phyloP scores from a whole-genome alignment of 1,140 invertebrate genomes.

The Zelostemma sp. region DNA sequence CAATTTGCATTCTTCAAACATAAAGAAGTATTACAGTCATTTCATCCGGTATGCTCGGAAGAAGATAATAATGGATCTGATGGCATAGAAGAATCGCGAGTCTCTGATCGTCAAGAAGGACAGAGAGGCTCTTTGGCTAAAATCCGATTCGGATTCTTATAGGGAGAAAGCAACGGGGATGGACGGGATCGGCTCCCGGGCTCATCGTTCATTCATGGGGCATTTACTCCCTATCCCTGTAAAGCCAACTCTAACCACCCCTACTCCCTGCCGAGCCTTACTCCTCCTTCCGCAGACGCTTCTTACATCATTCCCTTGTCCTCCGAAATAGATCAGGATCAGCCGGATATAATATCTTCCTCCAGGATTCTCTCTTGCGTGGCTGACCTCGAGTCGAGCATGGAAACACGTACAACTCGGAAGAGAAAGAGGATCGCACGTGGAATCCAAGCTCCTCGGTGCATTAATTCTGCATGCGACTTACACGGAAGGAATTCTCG shows the following conservation, averaged over 20 bases:
- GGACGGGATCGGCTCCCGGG: slow-evolving; percentile 50
- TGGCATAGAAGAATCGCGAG: slow-evolving; percentile 46
- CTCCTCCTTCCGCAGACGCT: slow-evolving; percentile 21
- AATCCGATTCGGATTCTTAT: slow-evolving; percentile 60
- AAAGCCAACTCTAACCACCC: slow-evolving; percentile 54
- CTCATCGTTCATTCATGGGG: slow-evolving; percentile 71
- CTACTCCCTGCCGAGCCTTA: slow-evolving; percentile 17
- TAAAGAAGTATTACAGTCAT: slow-evolving; percentile 46
- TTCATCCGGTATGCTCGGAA: slow-evolving; percentile 39
- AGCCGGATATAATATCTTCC: slow-evolving; percentile 62
- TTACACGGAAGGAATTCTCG: not conserved
- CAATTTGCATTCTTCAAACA: slow-evolving; percentile 43
- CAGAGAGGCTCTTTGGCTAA: slow-evolving; percentile 36
- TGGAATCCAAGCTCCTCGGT: slow-evolving; percentile 14
- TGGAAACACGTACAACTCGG: not conserved
- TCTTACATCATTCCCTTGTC: slow-evolving; percentile 61
- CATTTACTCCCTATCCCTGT: slow-evolving; percentile 68
- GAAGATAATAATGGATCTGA: slow-evolving; percentile 60
- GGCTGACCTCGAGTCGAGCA: slow-evolving; percentile 23
- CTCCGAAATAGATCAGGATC: slow-evolving; percentile 63
- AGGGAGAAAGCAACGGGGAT: slow-evolving; percentile 11
- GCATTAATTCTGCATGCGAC: slow-evolving; percentile 2
- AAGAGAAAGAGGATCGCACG: slow-evolving; percentile 10
- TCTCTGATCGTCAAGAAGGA: slow-evolving; percentile 56
- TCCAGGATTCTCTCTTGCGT: slow-evolving; percentile 51